Evolutionary conservation across 1,140 invertebrate species (phyloP).

Genomic region (Drosophila insularis): DNA sequence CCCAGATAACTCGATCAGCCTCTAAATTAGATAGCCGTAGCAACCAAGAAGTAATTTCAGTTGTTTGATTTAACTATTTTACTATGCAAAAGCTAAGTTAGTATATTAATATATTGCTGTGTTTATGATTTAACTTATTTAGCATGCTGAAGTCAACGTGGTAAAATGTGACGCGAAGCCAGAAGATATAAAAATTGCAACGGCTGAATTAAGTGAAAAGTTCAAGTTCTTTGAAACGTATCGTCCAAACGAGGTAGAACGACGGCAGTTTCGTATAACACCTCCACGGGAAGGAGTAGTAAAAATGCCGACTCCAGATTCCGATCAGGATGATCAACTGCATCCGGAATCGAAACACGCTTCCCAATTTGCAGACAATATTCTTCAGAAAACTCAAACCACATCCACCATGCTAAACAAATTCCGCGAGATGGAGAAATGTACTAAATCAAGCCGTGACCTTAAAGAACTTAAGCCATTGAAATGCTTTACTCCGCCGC

Average conservation of each 20-base stretch:
- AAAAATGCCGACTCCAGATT: slow-evolving; percentile 83
- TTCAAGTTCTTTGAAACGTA: slow-evolving; percentile 97
- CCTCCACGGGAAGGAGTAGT: slow-evolving; percentile 90
- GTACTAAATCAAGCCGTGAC: slow-evolving; percentile 84
- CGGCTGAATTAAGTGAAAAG: slow-evolving; percentile 90
- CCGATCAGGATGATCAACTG: background rate
- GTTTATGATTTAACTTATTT: background rate
- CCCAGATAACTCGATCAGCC: slow-evolving; percentile 5
- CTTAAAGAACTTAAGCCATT: slow-evolving; percentile 88
- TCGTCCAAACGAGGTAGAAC: slow-evolving; percentile 86
- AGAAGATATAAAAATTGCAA: slow-evolving; percentile 90
- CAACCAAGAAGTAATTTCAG: slow-evolving; percentile 24
- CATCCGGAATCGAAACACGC: slow-evolving; percentile 11
- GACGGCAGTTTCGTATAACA: slow-evolving; percentile 92
- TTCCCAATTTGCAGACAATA: slow-evolving; percentile 69
- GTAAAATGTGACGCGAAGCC: slow-evolving; percentile 84
- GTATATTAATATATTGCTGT: too few relatives aligned
- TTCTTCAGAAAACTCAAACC: slow-evolving; percentile 88
- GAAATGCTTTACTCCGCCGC: slow-evolving; percentile 94
- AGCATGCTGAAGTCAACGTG: slow-evolving; percentile 38
- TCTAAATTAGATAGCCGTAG: slow-evolving; percentile 11
- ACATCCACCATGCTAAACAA: slow-evolving; percentile 92
- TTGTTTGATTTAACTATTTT: background rate
- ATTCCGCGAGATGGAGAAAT: slow-evolving; percentile 93
- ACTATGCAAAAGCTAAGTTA: too few relatives aligned